Evolutionary conservation across 2,797 vertebrate species (phyloP).

Genomic region (Tolypeutes matacus): DNA sequence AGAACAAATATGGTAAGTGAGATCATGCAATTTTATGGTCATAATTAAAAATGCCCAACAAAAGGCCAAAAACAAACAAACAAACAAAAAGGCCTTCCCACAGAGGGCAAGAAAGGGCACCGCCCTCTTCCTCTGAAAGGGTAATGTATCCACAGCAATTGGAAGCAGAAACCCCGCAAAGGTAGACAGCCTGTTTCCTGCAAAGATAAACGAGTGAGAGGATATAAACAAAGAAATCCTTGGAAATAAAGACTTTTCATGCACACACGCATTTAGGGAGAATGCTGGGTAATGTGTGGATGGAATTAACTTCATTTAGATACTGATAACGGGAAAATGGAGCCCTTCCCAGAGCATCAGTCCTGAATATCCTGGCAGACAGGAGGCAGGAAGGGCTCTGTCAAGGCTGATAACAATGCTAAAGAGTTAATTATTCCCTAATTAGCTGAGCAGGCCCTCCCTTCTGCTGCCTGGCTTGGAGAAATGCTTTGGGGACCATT

Average conservation of each 20-base stretch:
- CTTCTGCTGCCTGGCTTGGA: neutral
- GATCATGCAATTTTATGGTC: constrained; percentile 27
- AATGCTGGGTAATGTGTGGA: neutral
- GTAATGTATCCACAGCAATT: neutral
- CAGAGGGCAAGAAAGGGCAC: neutral
- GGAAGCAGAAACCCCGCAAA: neutral
- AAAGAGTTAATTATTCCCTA: constrained; percentile 18
- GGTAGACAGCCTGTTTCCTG: neutral
- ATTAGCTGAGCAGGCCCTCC: neutral
- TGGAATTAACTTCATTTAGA: neutral
- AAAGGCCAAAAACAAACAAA: neutral
- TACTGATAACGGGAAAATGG: neutral
- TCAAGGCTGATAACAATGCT: neutral
- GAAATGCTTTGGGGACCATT: constrained; percentile 16
- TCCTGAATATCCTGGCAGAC: neutral
- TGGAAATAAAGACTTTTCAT: neutral
- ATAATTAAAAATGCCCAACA: constrained; percentile 33
- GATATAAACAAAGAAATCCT: neutral
- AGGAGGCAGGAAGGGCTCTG: neutral
- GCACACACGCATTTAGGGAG: neutral
- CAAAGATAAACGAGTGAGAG: neutral
- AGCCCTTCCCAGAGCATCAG: neutral
- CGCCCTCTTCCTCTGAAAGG: constrained; percentile 18
- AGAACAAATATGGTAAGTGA: constrained; percentile 47
- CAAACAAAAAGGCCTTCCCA: neutral